Conservation (phyloP, 2,113 vertebrate species). For the Microtus ochrogaster region DNA sequence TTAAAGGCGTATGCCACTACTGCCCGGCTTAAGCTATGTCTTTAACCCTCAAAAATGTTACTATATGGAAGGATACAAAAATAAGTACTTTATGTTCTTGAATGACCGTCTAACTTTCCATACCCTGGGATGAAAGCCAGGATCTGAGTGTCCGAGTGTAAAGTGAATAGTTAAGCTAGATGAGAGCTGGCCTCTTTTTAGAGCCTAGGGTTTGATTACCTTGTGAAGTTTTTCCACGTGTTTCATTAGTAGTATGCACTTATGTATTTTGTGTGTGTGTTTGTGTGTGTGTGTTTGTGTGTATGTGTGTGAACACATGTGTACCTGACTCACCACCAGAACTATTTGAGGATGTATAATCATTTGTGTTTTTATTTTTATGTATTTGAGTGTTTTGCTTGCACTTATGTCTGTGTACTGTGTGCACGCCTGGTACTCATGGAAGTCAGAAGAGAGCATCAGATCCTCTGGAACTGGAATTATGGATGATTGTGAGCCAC, state of each 20-base stretch:
- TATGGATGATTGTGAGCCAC: background rate
- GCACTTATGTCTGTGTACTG: background rate
- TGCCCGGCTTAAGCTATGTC: background rate
- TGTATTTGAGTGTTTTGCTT: background rate
- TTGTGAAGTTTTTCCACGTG: background rate
- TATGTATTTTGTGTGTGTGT: background rate
- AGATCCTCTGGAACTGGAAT: background rate
- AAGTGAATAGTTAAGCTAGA: background rate
- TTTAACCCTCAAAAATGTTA: background rate
- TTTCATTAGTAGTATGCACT: background rate
- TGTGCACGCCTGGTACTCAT: background rate
- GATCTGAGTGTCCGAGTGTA: background rate
- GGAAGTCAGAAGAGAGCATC: background rate
- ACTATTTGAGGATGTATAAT: background rate
- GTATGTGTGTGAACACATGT: background rate
- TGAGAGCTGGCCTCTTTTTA: background rate
- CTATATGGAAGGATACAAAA: background rate
- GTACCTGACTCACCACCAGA: background rate
- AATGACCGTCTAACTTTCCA: background rate
- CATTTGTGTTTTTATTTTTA: background rate
- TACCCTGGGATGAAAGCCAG: slow-evolving; percentile 15
- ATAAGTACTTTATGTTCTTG: background rate
- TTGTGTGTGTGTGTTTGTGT: background rate
- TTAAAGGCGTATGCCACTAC: no score
- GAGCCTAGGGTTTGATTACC: background rate